Base-by-base conservation (phyloP, 2,888 invertebrate species). In the Catocala nupta region DNA sequence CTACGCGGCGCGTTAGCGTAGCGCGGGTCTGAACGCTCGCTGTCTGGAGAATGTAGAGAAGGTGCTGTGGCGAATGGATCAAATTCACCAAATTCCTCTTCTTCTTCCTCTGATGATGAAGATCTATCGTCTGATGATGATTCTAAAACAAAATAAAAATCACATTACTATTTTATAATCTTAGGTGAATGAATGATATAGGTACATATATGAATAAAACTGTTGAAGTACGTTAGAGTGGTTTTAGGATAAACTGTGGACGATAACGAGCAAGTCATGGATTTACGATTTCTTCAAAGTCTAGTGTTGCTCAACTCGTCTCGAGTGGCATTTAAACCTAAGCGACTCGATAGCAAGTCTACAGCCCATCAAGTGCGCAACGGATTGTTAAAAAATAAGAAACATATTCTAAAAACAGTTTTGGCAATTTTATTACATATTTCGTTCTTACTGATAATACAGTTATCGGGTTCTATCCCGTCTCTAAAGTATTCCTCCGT, bases 11-110 rank as follows among this genome's bases (percentile, higher is more conserved):
- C 85, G 95, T 95, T 88, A 71, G 93, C 90, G 95, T 95, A 88
- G 74, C 93, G 85, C 5, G 93, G 94, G 71, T 94, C 94, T 65
- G 95, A 89, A 75, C 95, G 95, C 61, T 96, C 96, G 78, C 96
- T 96, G 78, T 96, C 96, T 9, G 96, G 96, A 1, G 96, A 96
- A 86, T 96, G 96, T 71, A 96, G 87, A 69, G 96, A 95, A 67
- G 95, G 95, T 55, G 95, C 94, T 70, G 91, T 92, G 33, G 92
- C 92, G 73, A 92, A 93, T 43, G 90, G 92, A 81, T 91, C 93
- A 63, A 94, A 93, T 79, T 93, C 94, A n/a, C 94, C 91, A 66
- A 94, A 94, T 72, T 95, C 94, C 89, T 96, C 96, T 78, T 95
- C 95, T 82, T 95, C 95, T 60, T 94, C 96, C 65, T 95, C 95